phyloP scores from a whole-genome alignment of 1,140 invertebrate species.

The Tenebrio molitor region DNA sequence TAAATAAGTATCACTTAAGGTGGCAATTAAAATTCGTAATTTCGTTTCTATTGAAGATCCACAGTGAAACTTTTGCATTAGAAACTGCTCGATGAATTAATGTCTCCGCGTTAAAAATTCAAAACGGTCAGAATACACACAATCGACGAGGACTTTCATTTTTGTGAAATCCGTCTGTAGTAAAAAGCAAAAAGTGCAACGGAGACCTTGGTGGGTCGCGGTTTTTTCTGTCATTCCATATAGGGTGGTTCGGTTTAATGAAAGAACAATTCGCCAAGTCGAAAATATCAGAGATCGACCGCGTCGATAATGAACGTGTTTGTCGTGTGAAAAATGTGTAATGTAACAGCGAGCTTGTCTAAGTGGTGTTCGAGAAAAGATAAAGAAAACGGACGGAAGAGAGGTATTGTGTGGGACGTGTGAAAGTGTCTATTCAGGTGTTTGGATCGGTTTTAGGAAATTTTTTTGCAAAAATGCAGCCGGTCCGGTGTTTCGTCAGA shows the following conservation, averaged over 20 bases:
- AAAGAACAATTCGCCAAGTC: constrained; percentile 11
- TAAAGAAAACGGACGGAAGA: too few species aligned
- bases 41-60: constrained; percentile 27
- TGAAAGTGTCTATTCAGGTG: background rate
- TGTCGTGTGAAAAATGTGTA: constrained; percentile 20
- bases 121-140: constrained; percentile 8
- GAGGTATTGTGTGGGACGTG: background rate
- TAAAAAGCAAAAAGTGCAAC: constrained; percentile 1
- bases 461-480: background rate
- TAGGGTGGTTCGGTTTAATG: constrained; percentile 33
- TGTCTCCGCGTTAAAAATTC: constrained; percentile 3
- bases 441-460: constrained; percentile 4
- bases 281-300: constrained; percentile 31
- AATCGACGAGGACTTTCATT: constrained; percentile 5
- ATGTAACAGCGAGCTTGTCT: constrained; percentile 16
- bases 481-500: background rate
- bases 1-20: constrained; percentile 10
- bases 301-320: constrained; percentile 14
- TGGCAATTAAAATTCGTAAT: constrained; percentile 10
- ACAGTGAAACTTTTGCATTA: constrained; percentile 18
- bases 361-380: background rate
- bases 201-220: constrained; percentile 22
- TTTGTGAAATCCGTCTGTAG: constrained; percentile 11
- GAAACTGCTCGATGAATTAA: constrained; percentile 17
- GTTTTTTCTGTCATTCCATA: constrained; percentile 21